A percentile compares a stretch with the other conserved stretches of the same genome.
Evolutionary conservation across 1,140 invertebrate species (phyloP).

Genomic region (Microplitis demolitor): DNA sequence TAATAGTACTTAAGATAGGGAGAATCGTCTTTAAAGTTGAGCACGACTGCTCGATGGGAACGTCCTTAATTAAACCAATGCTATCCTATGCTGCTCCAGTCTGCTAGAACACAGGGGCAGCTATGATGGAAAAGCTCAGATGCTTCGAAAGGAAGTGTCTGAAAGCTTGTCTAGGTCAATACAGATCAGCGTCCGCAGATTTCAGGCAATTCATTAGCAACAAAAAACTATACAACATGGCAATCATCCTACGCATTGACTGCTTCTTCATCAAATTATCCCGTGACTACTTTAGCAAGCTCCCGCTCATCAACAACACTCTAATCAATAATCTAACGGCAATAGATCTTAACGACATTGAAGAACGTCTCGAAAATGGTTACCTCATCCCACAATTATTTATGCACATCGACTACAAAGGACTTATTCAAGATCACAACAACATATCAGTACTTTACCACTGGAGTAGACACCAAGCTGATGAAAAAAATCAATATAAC

Average conservation of each 20-base stretch:
- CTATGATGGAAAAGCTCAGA: background rate
- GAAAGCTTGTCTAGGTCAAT: background rate
- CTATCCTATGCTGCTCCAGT: constrained; percentile 1
- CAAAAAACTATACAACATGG: constrained; percentile 28
- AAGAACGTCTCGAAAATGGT: too few species aligned
- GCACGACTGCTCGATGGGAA: background rate
- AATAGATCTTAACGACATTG: background rate
- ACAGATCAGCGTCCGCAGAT: constrained; percentile 18
- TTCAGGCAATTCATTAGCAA: constrained; percentile 26
- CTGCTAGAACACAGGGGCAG: background rate
- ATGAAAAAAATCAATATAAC: background rate
- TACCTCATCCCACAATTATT: background rate
- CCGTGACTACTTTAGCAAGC: constrained; percentile 25
- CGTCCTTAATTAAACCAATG: background rate
- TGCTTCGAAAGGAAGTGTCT: background rate
- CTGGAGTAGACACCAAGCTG: background rate
- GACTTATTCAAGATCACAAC: background rate
- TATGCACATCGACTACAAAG: background rate
- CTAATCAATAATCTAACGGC: background rate
- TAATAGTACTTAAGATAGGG: too few species aligned
- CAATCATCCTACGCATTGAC: constrained; percentile 36
- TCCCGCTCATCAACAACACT: background rate
- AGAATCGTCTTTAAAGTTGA: too few species aligned
- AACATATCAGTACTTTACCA: background rate
- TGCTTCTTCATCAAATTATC: constrained; percentile 33